phyloP scores from a whole-genome alignment of 2,888 invertebrate species.

The Liodrosophila aerea region DNA sequence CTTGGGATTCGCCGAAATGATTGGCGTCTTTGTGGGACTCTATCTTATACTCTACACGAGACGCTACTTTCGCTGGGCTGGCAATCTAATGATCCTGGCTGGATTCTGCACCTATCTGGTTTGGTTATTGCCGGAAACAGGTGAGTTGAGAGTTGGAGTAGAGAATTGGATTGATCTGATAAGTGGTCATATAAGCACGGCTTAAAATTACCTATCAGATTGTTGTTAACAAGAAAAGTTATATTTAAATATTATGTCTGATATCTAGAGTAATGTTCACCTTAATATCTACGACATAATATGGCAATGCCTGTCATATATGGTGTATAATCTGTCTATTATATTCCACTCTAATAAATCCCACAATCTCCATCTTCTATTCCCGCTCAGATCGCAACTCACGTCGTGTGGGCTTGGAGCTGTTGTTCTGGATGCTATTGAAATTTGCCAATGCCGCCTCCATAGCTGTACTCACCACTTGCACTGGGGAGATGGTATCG shows the following conservation, averaged over 20 bases:
- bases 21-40: conserved; percentile 80
- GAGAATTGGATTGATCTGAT: neutral
- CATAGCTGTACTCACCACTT: conserved; percentile 80
- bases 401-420: conserved; percentile 77
- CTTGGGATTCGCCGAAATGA: conserved; percentile 81
- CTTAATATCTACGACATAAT: no score
- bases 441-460: conserved; percentile 81
- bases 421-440: conserved; percentile 79
- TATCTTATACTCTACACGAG: conserved; percentile 80
- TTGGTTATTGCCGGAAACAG: conserved; percentile 78
- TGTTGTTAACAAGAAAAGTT: no score
- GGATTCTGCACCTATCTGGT: conserved; percentile 77
- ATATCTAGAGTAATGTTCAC: no score
- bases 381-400: conserved; percentile 67
- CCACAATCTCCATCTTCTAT: no score
- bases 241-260: no score
- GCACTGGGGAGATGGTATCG: conserved; percentile 81
- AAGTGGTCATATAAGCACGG: neutral
- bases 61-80: conserved; percentile 80
- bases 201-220: no score
- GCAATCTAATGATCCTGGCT: conserved; percentile 75
- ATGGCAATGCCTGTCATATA: no score
- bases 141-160: conserved; percentile 50
- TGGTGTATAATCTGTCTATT: no score
- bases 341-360: no score